Evolutionary conservation across 2,888 invertebrate genomes (phyloP).

Genomic region (Yponomeuta malinellus): DNA sequence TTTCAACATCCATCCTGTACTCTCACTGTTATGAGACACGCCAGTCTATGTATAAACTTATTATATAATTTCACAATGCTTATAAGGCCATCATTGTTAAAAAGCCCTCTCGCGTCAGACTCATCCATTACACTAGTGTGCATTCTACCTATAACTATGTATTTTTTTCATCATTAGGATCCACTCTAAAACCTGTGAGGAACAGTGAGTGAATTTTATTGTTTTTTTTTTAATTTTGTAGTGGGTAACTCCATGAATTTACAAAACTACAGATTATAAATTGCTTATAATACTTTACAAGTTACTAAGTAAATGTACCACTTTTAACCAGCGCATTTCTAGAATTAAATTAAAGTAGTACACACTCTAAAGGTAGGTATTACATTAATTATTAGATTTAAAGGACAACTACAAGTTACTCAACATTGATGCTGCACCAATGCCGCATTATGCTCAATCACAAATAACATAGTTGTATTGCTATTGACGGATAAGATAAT

Average conservation of each 20-base stretch:
- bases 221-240: not conserved
- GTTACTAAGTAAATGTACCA: conserved; percentile 67
- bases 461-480: not conserved
- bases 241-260: not conserved
- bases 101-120: not conserved
- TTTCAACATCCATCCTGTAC: conserved; percentile 10
- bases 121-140: not conserved
- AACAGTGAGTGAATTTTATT: not conserved
- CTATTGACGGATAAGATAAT: conserved; percentile 37
- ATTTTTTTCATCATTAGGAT: conserved; percentile 1
- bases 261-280: not conserved
- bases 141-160: not conserved
- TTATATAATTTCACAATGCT: conserved; percentile 12
- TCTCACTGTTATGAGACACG: not conserved
- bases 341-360: conserved; percentile 1
- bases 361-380: conserved; percentile 37
- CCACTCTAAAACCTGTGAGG: not conserved
- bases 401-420: not conserved
- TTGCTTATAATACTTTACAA: conserved; percentile 46
- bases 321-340: conserved; percentile 63
- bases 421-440: not conserved
- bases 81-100: conserved; percentile 6
- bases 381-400: conserved; percentile 21
- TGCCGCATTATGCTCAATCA: not conserved
- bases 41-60: conserved; percentile 5